phyloP scores from a whole-genome alignment of 2,113 vertebrate species.

The Fulmarus glacialis region DNA sequence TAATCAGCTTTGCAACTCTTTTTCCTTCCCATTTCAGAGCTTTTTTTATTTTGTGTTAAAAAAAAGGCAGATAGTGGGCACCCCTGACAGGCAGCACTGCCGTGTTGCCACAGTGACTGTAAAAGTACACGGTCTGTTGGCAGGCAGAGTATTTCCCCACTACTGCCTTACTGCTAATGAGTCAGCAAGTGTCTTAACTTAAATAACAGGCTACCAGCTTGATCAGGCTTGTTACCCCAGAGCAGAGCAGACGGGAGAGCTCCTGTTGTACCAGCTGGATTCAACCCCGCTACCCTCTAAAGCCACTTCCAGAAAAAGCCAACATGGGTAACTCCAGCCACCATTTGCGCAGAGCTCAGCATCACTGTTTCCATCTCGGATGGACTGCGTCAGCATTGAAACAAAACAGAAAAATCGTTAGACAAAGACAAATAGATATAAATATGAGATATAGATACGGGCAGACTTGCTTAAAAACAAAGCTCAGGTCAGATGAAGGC shows the following conservation, averaged over 20 bases:
- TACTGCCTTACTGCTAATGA: slow-evolving; percentile 4
- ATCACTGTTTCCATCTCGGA: accelerated
- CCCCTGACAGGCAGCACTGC: not conserved
- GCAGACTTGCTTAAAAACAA: not conserved
- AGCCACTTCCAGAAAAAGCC: not conserved
- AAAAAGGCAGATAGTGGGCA: not conserved
- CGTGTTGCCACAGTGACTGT: not conserved
- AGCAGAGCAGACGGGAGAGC: slow-evolving; percentile 4
- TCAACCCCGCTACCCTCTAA: not conserved
- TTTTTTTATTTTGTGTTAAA: not conserved
- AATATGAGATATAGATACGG: not conserved
- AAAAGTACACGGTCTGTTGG: not conserved
- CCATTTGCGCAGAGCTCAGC: not conserved
- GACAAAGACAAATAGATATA: not conserved
- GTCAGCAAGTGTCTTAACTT: not conserved
- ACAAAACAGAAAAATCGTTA: not conserved
- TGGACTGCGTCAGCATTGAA: not conserved
- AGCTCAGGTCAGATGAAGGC: not conserved
- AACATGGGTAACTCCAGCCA: not conserved
- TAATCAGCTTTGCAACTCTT: not conserved
- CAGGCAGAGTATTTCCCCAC: not conserved
- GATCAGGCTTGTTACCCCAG: not conserved
- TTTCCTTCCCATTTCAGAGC: not conserved
- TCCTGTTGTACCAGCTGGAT: not conserved
- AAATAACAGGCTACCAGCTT: not conserved